Evolutionary conservation across 2,888 invertebrate species (phyloP), one percentile per base, ranked within the genome.

Genomic region (Chaitophorus viminalis): DNA sequence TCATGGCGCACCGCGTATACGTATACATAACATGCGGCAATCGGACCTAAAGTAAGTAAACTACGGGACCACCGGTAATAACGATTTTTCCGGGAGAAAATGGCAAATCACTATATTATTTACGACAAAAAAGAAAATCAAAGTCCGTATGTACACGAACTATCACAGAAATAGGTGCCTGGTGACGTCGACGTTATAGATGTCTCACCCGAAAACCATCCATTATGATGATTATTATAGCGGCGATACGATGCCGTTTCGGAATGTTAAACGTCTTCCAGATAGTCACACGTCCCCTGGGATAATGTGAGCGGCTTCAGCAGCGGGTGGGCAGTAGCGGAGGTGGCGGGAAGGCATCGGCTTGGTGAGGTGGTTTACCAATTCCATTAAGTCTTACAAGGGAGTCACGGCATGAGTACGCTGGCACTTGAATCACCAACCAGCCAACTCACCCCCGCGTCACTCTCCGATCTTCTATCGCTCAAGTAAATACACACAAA

Each of bases 201-300:
- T 6, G 29, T 46, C n/a, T 25, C n/a, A 11, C 4, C 76, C 46
- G 46, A n/a, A 76, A 75, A 52, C 76, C 76, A 76, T 76, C 76
- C 68, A 29, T 68, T 68, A 29, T 29, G 68, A 68, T 29, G 9
- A 54, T 77, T 54, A 14, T 68, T 68, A 11, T 9, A 6, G 60
- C 29, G 52, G 33, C 9, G 36, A 36, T 8, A 25, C 33, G 74
- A 74, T 8, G 31, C 21, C n/a, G 33, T 74, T 74, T 54, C 82
- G 72, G 72, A 74, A 82, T 82, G 72, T 54, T 82, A 72, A 82
- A 82, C 72, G 72, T 72, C 60, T 60, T 46, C 72, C 52, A 31
- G 72, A 68, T 68, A 11, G n/a, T 29, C 31, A 14, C 70, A 9
- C 31, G n/a, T 52, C 54, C 82, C 25, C 33, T 18, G 54, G 33